A percentile compares a stretch with the other conserved stretches of the same genome.
Conservation (phyloP, 2,113 vertebrate species). For the Bucco capensis region DNA sequence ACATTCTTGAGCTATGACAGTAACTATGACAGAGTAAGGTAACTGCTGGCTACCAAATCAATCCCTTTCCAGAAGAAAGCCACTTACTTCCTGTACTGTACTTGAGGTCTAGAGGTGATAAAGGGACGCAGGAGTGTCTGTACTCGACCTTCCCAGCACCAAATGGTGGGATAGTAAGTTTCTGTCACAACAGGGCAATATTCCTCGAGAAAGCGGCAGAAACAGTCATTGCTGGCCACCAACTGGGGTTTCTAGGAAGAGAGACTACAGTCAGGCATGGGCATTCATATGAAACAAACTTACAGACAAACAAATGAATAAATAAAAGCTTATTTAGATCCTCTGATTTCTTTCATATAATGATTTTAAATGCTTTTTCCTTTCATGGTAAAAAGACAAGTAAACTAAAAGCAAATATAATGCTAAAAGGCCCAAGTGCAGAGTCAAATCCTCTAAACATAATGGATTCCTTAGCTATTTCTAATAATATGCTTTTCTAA, state of each 20-base stretch:
- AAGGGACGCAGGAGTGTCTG: conserved; percentile 95
- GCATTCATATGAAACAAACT: neutral
- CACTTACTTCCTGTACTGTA: conserved; percentile 93
- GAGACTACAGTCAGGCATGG: neutral
- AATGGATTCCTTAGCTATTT: neutral
- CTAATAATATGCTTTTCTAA: neutral
- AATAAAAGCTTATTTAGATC: neutral
- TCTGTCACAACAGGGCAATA: conserved; percentile 94
- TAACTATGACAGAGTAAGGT: neutral
- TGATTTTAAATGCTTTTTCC: neutral
- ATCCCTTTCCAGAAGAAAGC: neutral
- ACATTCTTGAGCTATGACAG: neutral
- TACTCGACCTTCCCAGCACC: conserved; percentile 97
- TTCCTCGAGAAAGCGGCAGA: conserved; percentile 88
- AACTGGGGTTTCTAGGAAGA: conserved; percentile 90
- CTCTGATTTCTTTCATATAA: neutral
- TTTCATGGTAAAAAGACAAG: neutral
- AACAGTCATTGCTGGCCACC: conserved; percentile 86
- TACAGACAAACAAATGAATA: neutral
- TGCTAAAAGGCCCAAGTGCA: neutral
- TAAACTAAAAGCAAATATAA: neutral
- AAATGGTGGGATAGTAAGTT: conserved; percentile 96
- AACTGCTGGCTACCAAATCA: neutral
- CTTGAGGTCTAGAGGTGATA: conserved; percentile 89
- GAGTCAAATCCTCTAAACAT: neutral